Percentiles rank a stretch among this genome's conserved stretches.
Evolutionary conservation across 2,797 vertebrate genomes (phyloP).

Genomic region (Chelidonichthys spinosus): DNA sequence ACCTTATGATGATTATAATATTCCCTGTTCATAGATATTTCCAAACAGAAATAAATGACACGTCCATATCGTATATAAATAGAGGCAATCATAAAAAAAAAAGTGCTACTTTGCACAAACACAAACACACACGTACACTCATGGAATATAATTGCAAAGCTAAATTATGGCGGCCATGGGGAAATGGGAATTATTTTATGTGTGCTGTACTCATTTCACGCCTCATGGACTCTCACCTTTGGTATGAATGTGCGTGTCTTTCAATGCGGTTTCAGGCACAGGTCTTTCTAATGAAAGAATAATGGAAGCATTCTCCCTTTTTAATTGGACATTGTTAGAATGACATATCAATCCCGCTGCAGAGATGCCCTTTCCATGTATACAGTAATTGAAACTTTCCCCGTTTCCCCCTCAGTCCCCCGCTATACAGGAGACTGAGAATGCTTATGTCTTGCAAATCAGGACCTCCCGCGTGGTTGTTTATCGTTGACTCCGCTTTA

Average conservation of each 20-base stretch:
- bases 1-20: neutral
- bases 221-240: conserved; percentile 83
- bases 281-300: conserved; percentile 82
- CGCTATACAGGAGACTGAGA: conserved; percentile 53
- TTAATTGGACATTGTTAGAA: conserved; percentile 89
- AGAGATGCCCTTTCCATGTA: conserved; percentile 84
- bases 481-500: conserved; percentile 45
- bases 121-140: conserved; percentile 33
- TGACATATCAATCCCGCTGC: conserved; percentile 83
- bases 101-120: conserved; percentile 50
- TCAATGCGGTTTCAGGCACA: conserved; percentile 64
- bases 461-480: conserved; percentile 26
- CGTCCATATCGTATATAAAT: conserved; percentile 28
- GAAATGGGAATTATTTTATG: conserved; percentile 83
- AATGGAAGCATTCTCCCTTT: conserved; percentile 82
- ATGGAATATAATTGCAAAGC: conserved; percentile 74
- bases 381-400: conserved; percentile 85
- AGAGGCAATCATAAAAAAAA: conserved; percentile 19
- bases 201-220: conserved; percentile 87
- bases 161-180: conserved; percentile 77
- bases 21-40: conserved; percentile 15
- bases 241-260: conserved; percentile 73
- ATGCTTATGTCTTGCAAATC: conserved; percentile 54
- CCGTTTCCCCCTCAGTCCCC: conserved; percentile 54
- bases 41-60: conserved; percentile 7